Evolutionary conservation across 2,797 vertebrate species (phyloP).

Genomic region (Neosilurus mollespiculum): DNA sequence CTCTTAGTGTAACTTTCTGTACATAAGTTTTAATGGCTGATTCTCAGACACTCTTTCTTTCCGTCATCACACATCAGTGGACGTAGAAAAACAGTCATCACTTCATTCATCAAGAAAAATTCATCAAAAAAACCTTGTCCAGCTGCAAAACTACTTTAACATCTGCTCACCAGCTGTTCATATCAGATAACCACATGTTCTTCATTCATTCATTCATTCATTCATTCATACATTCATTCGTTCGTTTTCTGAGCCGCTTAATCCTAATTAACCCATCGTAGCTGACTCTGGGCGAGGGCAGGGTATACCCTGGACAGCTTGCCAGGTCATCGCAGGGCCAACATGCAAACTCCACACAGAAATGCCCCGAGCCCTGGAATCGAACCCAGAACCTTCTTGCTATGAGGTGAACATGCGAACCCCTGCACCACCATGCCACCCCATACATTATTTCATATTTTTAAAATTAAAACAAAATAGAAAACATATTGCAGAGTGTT

Average conservation of each 20-base stretch:
- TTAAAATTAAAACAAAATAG: background rate
- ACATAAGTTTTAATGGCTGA: background rate
- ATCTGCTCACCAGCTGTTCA: background rate
- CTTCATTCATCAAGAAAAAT: background rate
- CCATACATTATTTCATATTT: background rate
- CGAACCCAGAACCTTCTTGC: too few relatives aligned
- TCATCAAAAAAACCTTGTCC: background rate
- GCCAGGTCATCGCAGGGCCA: too few relatives aligned
- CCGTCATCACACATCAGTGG: background rate
- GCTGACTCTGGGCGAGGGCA: too few relatives aligned
- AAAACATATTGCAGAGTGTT: background rate
- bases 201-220: background rate
- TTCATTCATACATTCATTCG: background rate
- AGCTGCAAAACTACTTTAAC: background rate
- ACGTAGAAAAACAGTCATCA: background rate
- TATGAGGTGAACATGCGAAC: too few relatives aligned
- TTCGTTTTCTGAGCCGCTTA: too few relatives aligned
- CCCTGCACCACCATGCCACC: too few relatives aligned
- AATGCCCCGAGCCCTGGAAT: too few relatives aligned
- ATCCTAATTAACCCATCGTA: too few relatives aligned
- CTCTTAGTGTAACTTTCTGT: background rate
- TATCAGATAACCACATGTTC: constrained; percentile 11
- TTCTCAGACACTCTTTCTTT: background rate
- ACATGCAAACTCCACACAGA: too few relatives aligned
- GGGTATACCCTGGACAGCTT: too few relatives aligned